These are phyloP conservation scores for Poeciliopsis prolifica DNA, from an alignment of 2,113 vertebrate genomes.

Conservation along the genomic window DNA sequence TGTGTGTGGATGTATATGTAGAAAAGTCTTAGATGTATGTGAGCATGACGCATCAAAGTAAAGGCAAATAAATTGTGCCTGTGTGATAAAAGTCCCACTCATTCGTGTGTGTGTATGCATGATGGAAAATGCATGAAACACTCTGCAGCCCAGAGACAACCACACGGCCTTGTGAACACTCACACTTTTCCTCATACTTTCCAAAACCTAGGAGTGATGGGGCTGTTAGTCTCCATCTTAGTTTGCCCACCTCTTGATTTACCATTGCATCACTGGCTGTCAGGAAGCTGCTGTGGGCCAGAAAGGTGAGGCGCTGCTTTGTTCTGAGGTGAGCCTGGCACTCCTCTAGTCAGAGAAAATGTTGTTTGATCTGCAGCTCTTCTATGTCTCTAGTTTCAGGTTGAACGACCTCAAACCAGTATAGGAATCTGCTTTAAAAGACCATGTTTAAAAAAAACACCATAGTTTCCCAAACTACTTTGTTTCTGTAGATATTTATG, in stretches of 20 bases:
- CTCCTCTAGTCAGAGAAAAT: conserved; percentile 75
- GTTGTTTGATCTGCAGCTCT: conserved; percentile 76
- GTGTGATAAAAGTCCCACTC: not conserved
- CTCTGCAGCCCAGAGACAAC: conserved; percentile 5
- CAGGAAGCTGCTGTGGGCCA: conserved; percentile 70
- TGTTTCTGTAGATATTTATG: not conserved
- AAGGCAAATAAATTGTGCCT: conserved; percentile 1
- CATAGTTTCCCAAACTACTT: too few species aligned
- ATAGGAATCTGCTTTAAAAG: conserved; percentile 47
- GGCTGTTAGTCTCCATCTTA: conserved; percentile 19
- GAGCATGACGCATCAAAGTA: conserved; percentile 4
- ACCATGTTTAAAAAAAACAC: conserved; percentile 10
- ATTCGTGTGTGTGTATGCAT: conserved; percentile 14
- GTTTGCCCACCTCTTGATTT: conserved; percentile 60
- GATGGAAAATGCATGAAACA: conserved; percentile 25
- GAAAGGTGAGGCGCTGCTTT: conserved; percentile 74
- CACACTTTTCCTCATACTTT: conserved; percentile 35
- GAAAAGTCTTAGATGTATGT: conserved; percentile 2
- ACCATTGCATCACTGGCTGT: conserved; percentile 51
- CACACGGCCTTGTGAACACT: conserved; percentile 2
- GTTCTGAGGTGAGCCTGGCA: conserved; percentile 70
- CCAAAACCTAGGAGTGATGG: conserved; percentile 30
- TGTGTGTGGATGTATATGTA: not conserved
- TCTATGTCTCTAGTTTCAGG: conserved; percentile 61
- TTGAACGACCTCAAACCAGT: conserved; percentile 69